Evolutionary conservation across 2,888 invertebrate species (phyloP).

Genomic region (Chrysolina oricalcia): DNA sequence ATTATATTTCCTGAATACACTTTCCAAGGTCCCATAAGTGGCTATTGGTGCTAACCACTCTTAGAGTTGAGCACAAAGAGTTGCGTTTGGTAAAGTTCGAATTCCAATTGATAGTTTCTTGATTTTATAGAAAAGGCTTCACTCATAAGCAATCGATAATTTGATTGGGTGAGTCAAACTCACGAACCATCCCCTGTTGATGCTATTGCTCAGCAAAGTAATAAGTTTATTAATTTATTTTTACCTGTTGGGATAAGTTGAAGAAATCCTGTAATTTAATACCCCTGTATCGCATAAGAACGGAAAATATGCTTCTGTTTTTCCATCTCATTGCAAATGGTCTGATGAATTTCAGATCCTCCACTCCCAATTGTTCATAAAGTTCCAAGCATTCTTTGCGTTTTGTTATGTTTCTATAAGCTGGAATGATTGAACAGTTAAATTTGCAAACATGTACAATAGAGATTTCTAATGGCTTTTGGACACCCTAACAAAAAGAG

Average conservation of each 20-base stretch:
- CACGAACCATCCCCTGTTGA: too few species aligned
- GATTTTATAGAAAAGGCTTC: too few species aligned
- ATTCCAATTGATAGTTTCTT: too few species aligned
- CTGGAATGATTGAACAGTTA: constrained; percentile 49
- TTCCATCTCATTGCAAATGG: constrained; percentile 88
- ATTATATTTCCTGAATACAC: too few species aligned
- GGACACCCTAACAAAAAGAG: too few species aligned
- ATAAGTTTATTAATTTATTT: constrained; percentile 18
- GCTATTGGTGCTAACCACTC: too few species aligned
- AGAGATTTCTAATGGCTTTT: too few species aligned
- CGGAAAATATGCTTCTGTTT: constrained; percentile 86
- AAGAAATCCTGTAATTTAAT: constrained; percentile 88
- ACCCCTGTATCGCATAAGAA: constrained; percentile 86
- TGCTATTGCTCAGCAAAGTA: background rate
- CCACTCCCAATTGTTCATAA: constrained; percentile 79
- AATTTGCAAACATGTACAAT: background rate
- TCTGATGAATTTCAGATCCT: constrained; percentile 82
- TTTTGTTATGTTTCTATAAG: constrained; percentile 56
- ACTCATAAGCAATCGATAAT: too few species aligned
- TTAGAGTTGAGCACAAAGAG: too few species aligned
- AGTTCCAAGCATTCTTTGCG: constrained; percentile 68
- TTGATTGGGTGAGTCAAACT: too few species aligned
- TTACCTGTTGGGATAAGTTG: constrained; percentile 90
- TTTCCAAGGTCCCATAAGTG: too few species aligned
- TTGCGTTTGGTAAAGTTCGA: too few species aligned